Percentiles rank a stretch among this genome's conserved stretches.
phyloP scores from a whole-genome alignment of 2,113 vertebrate species.

The Dolichallabes microphthalmus region DNA sequence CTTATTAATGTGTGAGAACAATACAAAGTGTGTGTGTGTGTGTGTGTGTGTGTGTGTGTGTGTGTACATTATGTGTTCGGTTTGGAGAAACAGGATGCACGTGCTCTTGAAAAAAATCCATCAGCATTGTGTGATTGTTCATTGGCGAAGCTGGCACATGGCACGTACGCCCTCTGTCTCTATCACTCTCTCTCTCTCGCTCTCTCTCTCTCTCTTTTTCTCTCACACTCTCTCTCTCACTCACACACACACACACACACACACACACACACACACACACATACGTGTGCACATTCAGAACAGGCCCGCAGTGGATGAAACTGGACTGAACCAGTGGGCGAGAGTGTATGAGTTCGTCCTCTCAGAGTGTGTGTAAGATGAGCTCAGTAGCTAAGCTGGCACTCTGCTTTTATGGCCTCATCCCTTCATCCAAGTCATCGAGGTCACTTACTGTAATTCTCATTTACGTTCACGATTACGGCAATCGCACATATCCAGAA shows the following conservation, averaged over 20 bases:
- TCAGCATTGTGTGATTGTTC: conserved; percentile 24
- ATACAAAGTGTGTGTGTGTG: not conserved
- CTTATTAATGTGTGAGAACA: not conserved
- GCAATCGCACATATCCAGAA: too few species aligned
- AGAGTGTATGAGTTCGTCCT: conserved; percentile 10
- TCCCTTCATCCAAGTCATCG: not conserved
- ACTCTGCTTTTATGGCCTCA: conserved; percentile 21
- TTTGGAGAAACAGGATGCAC: conserved; percentile 35
- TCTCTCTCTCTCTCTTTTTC: not conserved
- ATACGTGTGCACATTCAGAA: not conserved
- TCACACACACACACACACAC: conserved; percentile 6
- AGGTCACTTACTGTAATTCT: conserved; percentile 6
- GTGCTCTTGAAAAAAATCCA: conserved; percentile 6
- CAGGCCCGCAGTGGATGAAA: conserved; percentile 4
- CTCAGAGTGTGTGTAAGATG: conserved; percentile 24
- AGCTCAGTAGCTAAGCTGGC: conserved; percentile 5
- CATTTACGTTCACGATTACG: not conserved
- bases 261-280: conserved; percentile 16
- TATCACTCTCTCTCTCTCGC: not conserved
- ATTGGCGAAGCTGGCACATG: conserved; percentile 7
- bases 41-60: not conserved
- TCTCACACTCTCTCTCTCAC: not conserved
- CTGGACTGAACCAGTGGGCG: conserved; percentile 31
- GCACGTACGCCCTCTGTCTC: not conserved
- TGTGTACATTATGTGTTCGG: not conserved